These are phyloP conservation scores for Eristalis intricaria DNA, from an alignment of 2,888 invertebrate genomes.

Conservation along the genomic window DNA sequence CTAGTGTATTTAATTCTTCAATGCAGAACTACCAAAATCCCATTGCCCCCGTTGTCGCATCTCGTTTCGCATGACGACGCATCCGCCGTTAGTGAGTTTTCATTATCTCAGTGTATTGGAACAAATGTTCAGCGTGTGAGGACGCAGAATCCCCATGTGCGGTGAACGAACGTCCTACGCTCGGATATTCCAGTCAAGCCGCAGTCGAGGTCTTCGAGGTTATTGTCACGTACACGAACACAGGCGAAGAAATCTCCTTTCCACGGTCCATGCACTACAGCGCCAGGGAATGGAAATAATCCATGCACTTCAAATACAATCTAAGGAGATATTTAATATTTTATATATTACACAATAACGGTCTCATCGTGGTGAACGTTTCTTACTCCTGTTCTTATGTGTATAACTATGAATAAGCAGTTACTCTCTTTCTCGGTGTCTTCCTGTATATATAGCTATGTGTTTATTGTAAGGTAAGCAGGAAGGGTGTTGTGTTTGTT, in stretches of 20 bases:
- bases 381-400: background rate
- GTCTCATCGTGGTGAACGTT: background rate
- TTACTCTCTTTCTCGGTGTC: background rate
- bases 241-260: constrained; percentile 19
- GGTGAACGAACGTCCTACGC: constrained; percentile 23
- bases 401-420: background rate
- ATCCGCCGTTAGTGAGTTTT: constrained; percentile 66
- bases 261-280: constrained; percentile 24
- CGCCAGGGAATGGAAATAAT: constrained; percentile 57
- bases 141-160: constrained; percentile 31
- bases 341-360: constrained; percentile 12
- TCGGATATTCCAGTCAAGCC: constrained; percentile 1
- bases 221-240: constrained; percentile 61
- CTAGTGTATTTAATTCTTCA: constrained; percentile 40
- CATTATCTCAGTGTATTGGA: constrained; percentile 65
- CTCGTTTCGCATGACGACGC: constrained; percentile 52
- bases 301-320: constrained; percentile 63
- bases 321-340: constrained; percentile 60
- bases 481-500: background rate
- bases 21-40: constrained; percentile 43
- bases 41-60: constrained; percentile 60
- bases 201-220: constrained; percentile 27
- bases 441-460: background rate
- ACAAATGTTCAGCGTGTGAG: constrained; percentile 60
- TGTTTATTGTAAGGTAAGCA: background rate